Evolutionary conservation across 2,113 vertebrate genomes (phyloP).

Genomic region (Tiliqua scincoides): DNA sequence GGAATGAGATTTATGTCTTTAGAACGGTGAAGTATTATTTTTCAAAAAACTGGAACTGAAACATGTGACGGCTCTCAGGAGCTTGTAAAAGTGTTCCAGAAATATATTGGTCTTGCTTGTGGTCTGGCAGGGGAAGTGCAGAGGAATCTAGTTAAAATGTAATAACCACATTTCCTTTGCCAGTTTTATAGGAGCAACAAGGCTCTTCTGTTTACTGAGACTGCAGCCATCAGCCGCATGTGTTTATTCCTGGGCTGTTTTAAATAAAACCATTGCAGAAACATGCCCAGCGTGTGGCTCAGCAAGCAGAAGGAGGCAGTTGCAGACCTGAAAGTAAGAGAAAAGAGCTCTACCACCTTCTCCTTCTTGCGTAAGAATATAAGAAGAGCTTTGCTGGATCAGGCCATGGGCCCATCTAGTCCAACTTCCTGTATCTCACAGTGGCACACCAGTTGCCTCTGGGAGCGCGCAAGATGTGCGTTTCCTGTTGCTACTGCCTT

Average conservation of each 20-base stretch:
- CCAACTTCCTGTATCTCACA: too few relatives aligned
- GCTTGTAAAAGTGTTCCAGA: slow-evolving; percentile 37
- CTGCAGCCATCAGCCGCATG: slow-evolving; percentile 3
- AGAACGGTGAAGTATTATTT: slow-evolving; percentile 41
- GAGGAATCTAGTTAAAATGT: slow-evolving; percentile 4
- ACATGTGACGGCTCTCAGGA: slow-evolving; percentile 19
- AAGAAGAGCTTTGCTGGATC: too few relatives aligned
- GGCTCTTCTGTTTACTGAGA: slow-evolving; percentile 12
- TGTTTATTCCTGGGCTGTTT: slow-evolving; percentile 35
- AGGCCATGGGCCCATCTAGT: too few relatives aligned
- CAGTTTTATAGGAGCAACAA: not conserved
- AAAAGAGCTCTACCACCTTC: too few relatives aligned
- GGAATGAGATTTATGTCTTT: slow-evolving; percentile 61
- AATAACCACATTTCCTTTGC: slow-evolving; percentile 40
- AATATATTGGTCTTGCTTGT: slow-evolving; percentile 36
- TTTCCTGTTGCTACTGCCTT: too few relatives aligned
- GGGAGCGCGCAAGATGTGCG: too few relatives aligned
- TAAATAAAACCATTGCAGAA: slow-evolving; percentile 46
- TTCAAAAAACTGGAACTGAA: slow-evolving; percentile 47
- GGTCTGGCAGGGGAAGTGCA: slow-evolving; percentile 37
- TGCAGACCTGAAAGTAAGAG: too few relatives aligned
- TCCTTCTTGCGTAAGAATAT: too few relatives aligned
- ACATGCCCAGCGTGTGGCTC: slow-evolving; percentile 23
- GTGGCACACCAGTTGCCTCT: too few relatives aligned
- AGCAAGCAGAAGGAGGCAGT: slow-evolving; percentile 32